Percentiles rank a stretch among this genome's conserved stretches.
These are phyloP conservation scores for Cairina moschata DNA, from an alignment of 2,113 vertebrate genomes.

Conservation along the genomic window DNA sequence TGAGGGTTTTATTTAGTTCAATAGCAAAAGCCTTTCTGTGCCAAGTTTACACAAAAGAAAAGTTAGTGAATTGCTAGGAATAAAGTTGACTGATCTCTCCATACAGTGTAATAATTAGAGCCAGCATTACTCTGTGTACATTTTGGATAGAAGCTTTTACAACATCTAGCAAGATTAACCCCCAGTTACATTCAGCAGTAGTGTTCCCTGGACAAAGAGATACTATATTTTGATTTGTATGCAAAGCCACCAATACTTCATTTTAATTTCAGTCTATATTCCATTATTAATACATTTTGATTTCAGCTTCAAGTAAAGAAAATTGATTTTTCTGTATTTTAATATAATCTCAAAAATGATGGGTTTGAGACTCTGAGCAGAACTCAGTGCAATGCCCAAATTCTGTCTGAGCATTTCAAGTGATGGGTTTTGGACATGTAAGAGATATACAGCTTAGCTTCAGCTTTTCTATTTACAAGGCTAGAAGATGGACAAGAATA, in stretches of 20 bases:
- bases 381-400: background rate
- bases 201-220: background rate
- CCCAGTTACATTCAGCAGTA: conserved; percentile 7
- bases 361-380: background rate
- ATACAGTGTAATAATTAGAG: conserved; percentile 65
- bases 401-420: background rate
- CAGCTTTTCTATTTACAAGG: background rate
- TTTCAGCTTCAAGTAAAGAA: background rate
- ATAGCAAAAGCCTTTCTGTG: conserved; percentile 58
- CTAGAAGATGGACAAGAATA: background rate
- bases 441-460: background rate
- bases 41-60: conserved; percentile 76
- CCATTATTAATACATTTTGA: background rate
- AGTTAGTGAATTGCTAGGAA: conserved; percentile 70
- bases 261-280: background rate
- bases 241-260: background rate
- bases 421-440: background rate
- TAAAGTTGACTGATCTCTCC: conserved; percentile 69
- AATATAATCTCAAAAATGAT: background rate
- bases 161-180: conserved; percentile 53
- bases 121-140: conserved; percentile 36
- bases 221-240: background rate
- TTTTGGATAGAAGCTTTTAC: conserved; percentile 55
- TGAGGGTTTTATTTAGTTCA: conserved; percentile 74
- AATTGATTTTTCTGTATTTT: background rate